phyloP scores from a whole-genome alignment of 2,888 invertebrate genomes.

The Homarus gammarus region DNA sequence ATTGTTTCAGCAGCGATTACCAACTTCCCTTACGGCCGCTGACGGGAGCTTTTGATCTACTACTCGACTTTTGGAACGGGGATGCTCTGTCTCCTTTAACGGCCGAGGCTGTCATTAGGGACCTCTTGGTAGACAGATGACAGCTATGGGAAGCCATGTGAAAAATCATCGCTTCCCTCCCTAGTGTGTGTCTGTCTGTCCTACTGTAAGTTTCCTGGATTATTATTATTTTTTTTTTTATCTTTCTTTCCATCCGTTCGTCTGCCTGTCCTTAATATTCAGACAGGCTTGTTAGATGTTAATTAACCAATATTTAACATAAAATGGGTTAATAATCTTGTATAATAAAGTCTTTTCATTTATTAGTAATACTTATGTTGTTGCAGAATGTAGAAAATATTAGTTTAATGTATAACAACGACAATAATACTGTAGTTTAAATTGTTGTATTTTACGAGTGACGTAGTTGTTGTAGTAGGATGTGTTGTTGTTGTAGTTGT shows the following conservation, averaged over 20 bases:
- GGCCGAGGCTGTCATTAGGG: conserved; percentile 46
- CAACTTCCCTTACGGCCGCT: conserved; percentile 44
- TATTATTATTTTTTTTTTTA: no score
- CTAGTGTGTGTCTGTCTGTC: background rate
- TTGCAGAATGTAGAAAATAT: no score
- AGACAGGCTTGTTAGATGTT: no score
- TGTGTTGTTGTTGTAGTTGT: conserved; percentile 20
- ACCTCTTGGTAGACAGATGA: conserved; percentile 47
- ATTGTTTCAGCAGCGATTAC: conserved; percentile 60
- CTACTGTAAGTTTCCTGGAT: background rate
- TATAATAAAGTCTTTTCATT: no score
- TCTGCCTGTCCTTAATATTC: no score
- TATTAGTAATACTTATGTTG: no score
- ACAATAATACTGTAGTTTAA: no score
- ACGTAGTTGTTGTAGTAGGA: background rate
- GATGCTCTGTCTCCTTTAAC: conserved; percentile 56
- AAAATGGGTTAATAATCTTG: no score
- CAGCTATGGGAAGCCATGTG: conserved; percentile 24
- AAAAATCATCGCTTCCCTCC: conserved; percentile 15
- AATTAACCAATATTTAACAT: no score
- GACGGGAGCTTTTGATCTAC: conserved; percentile 57
- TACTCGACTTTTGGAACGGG: conserved; percentile 24
- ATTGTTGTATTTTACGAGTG: no score
- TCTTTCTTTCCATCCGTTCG: background rate
- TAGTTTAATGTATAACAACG: no score